Conservation (phyloP, 2,113 vertebrate genomes). For the Paradoxurus hermaphroditus region DNA sequence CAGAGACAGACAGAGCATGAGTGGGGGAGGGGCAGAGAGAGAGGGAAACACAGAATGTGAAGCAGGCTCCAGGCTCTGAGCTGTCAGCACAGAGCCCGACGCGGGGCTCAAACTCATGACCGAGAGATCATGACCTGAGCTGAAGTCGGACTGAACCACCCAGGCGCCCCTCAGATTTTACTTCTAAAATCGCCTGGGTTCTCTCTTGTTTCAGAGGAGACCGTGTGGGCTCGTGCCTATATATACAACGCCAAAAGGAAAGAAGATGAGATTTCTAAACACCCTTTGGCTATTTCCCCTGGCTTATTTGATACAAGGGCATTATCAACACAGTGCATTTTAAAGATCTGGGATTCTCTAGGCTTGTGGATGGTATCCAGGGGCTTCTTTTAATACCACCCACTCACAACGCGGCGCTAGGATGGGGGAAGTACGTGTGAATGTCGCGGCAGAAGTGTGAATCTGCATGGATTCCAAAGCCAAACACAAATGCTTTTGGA, state of each 20-base stretch:
- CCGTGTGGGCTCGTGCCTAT: rapidly evolving
- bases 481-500: not conserved
- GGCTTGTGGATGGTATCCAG: not conserved
- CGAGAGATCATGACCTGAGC: too few relatives aligned
- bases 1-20: too few relatives aligned
- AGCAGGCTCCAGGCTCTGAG: too few relatives aligned
- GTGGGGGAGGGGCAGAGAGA: too few relatives aligned
- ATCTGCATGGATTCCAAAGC: not conserved
- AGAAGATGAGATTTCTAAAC: not conserved
- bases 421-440: not conserved
- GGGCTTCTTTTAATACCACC: not conserved
- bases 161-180: not conserved
- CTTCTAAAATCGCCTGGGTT: not conserved
- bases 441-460: not conserved
- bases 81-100: too few relatives aligned
- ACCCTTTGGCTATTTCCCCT: not conserved
- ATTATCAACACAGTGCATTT: not conserved
- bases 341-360: not conserved
- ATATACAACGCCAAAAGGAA: not conserved
- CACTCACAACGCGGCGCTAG: not conserved
- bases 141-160: too few relatives aligned
- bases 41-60: too few relatives aligned
- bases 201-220: not conserved
- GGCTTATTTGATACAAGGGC: not conserved
- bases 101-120: too few relatives aligned